Percentiles rank a stretch among this genome's conserved stretches.
Conservation (phyloP, 92 coral and sea anemone species). For the Heliopora coerulea region DNA sequence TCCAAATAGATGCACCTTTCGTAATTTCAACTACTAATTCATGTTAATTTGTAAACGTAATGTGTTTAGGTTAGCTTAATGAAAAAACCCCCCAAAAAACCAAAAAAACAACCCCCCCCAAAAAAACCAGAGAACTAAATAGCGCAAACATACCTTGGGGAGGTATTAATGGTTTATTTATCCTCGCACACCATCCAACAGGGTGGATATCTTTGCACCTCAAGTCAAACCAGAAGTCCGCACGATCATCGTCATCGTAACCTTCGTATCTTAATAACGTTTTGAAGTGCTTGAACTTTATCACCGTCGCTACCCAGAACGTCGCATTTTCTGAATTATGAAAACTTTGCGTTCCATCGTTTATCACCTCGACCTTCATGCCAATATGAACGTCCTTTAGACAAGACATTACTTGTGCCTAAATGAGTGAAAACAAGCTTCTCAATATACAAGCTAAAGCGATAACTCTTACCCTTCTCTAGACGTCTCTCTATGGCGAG, state of each 20-base stretch:
- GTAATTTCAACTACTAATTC: too few relatives aligned
- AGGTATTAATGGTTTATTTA: conserved; percentile 92
- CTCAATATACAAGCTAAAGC: too few relatives aligned
- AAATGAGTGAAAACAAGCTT: background rate
- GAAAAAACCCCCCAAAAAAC: too few relatives aligned
- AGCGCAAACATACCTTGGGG: conserved; percentile 78
- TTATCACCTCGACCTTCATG: conserved; percentile 97
- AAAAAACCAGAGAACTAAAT: too few relatives aligned
- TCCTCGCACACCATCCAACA: conserved; percentile 99
- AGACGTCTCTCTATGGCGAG: too few relatives aligned
- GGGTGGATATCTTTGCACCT: conserved; percentile 94
- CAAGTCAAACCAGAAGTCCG: conserved; percentile 97
- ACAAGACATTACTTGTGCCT: conserved; percentile 94
- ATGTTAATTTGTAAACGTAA: too few relatives aligned
- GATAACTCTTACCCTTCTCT: too few relatives aligned
- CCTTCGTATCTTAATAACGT: conserved; percentile 97
- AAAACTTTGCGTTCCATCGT: conserved; percentile 81
- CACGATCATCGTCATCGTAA: conserved; percentile 75
- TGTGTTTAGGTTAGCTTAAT: too few relatives aligned
- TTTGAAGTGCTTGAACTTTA: conserved; percentile 80
- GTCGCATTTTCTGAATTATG: conserved; percentile 89
- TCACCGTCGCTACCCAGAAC: conserved; percentile 98
- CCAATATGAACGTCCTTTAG: conserved; percentile 98
- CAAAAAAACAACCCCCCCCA: too few relatives aligned
- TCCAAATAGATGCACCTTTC: too few relatives aligned